phyloP scores from a whole-genome alignment of 2,797 vertebrate species.

The Xenopus petersii region DNA sequence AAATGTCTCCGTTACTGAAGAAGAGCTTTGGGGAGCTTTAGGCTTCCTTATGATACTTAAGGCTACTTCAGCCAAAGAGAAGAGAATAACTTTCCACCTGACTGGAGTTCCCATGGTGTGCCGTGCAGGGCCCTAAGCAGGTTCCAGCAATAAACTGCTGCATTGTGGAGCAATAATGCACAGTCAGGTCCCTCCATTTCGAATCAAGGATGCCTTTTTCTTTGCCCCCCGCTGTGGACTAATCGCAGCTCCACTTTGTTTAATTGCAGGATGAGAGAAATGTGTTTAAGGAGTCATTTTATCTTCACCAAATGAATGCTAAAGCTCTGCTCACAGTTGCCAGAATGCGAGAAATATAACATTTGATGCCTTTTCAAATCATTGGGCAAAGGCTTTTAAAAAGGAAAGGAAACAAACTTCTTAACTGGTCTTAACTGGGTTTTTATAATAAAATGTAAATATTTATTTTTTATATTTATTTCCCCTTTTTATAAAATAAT shows the following conservation, averaged over 20 bases:
- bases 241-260: slow-evolving; percentile 99
- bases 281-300: slow-evolving; percentile 99
- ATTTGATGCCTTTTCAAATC: slow-evolving; percentile 66
- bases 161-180: slow-evolving; percentile 97
- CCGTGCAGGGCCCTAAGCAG: slow-evolving; percentile 95
- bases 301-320: slow-evolving; percentile 91
- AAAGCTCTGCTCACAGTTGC: slow-evolving; percentile 89
- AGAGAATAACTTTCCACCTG: slow-evolving; percentile 97
- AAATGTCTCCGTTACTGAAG: slow-evolving; percentile 92
- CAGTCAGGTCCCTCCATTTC: slow-evolving; percentile 98
- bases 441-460: too few relatives aligned
- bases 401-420: slow-evolving; percentile 76
- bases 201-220: slow-evolving; percentile 99
- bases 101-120: slow-evolving; percentile 99
- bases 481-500: too few relatives aligned
- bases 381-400: slow-evolving; percentile 55
- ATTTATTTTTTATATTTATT: too few relatives aligned
- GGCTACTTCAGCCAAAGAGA: slow-evolving; percentile 83
- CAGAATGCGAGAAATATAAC: slow-evolving; percentile 80
- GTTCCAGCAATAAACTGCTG: slow-evolving; percentile 99
- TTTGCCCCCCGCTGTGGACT: slow-evolving; percentile 94
- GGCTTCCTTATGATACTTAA: slow-evolving; percentile 83
- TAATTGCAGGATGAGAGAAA: slow-evolving; percentile 98
- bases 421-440: slow-evolving; percentile 76
- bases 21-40: slow-evolving; percentile 76